Conservation (phyloP, 2,113 vertebrate genomes). For the Chitala chitala region DNA sequence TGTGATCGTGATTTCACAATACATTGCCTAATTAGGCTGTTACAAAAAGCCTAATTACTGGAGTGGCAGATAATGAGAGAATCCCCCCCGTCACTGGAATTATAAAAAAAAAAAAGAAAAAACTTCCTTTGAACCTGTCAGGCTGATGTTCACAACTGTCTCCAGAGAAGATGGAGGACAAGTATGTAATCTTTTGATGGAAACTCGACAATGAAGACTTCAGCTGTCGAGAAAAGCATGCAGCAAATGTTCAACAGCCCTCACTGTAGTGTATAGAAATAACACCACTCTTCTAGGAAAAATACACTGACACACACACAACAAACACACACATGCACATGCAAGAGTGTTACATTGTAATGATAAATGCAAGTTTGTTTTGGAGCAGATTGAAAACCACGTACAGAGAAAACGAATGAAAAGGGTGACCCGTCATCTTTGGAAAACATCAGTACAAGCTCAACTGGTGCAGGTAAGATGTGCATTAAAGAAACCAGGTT, state of each 20-base stretch:
- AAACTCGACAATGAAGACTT: neutral
- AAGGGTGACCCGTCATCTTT: too few species aligned
- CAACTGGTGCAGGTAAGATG: too few species aligned
- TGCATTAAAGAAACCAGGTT: too few species aligned
- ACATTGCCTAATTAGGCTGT: conserved; percentile 35
- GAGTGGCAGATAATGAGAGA: conserved; percentile 31
- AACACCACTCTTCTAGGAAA: too few species aligned
- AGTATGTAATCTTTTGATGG: neutral
- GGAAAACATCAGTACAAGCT: too few species aligned
- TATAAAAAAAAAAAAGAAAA: too few species aligned
- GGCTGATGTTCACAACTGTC: conserved; percentile 9
- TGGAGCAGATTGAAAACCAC: too few species aligned
- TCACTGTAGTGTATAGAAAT: neutral
- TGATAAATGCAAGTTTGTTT: too few species aligned
- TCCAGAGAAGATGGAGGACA: neutral
- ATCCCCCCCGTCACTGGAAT: conserved; percentile 25
- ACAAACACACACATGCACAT: too few species aligned
- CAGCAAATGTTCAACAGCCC: neutral
- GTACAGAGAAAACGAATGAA: too few species aligned
- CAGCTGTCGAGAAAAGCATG: neutral
- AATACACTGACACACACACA: too few species aligned
- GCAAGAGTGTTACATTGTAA: too few species aligned
- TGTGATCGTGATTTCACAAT: conserved; percentile 36
- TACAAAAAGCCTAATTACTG: conserved; percentile 37
- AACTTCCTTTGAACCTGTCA: conserved; percentile 23